Percentiles rank a stretch among this genome's conserved stretches.
Conservation (phyloP, 2,888 invertebrate species). For the Eugnorisma glareosa region DNA sequence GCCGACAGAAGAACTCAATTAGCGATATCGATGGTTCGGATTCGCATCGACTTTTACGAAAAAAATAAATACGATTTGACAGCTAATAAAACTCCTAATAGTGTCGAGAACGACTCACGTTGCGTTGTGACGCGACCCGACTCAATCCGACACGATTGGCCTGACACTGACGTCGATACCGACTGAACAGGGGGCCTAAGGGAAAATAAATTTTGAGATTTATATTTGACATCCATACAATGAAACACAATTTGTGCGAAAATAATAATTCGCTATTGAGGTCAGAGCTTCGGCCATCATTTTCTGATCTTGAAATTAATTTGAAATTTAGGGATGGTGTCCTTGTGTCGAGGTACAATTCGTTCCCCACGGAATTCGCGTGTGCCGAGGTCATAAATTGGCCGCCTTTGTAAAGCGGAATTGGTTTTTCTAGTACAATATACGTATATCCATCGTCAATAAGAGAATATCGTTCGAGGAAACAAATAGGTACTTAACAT, state of each 20-base stretch:
- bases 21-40: constrained; percentile 47
- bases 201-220: constrained; percentile 71
- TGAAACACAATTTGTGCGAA: constrained; percentile 69
- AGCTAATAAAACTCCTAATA: constrained; percentile 83
- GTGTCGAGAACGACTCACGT: constrained; percentile 73
- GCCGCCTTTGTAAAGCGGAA: constrained; percentile 81
- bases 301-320: constrained; percentile 72
- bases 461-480: constrained; percentile 68
- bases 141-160: constrained; percentile 77
- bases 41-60: constrained; percentile 52
- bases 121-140: constrained; percentile 78
- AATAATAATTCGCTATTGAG: constrained; percentile 65
- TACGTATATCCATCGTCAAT: constrained; percentile 68
- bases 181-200: constrained; percentile 63
- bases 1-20: constrained; percentile 59
- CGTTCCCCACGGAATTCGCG: constrained; percentile 69
- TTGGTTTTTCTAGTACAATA: constrained; percentile 84
- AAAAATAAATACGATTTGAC: constrained; percentile 74
- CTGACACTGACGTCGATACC: constrained; percentile 74
- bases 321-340: constrained; percentile 68
- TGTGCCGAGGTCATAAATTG: constrained; percentile 82
- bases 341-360: constrained; percentile 54
- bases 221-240: constrained; percentile 70
- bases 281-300: constrained; percentile 67
- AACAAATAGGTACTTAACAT: constrained; percentile 56